phyloP scores from a whole-genome alignment of 2,113 vertebrate species.

The Pavo muticus region DNA sequence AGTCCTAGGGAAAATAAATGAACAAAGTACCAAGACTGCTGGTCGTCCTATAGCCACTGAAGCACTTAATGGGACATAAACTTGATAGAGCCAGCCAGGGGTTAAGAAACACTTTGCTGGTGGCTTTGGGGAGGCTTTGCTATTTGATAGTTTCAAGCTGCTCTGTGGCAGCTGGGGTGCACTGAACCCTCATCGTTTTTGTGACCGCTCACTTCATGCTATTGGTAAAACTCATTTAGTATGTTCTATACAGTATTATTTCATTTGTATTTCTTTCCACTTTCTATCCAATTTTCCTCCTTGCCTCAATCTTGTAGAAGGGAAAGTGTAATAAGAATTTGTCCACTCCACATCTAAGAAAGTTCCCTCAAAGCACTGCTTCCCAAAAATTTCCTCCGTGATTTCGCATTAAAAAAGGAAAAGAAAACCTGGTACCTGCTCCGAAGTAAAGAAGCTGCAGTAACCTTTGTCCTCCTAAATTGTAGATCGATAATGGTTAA shows the following conservation, averaged over 20 bases:
- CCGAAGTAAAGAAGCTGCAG: background rate
- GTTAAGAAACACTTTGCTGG: background rate
- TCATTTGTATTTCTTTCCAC: background rate
- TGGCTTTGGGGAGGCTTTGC: background rate
- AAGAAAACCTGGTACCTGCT: background rate
- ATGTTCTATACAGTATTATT: background rate
- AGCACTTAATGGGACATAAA: background rate
- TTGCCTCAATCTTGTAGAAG: background rate
- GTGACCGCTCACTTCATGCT: rapidly evolving
- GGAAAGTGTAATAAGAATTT: background rate
- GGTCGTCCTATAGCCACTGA: background rate
- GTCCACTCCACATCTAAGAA: background rate
- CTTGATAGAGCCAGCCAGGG: background rate
- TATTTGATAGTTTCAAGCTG: background rate
- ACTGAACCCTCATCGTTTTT: background rate
- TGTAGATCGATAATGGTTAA: background rate
- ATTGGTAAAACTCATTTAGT: background rate
- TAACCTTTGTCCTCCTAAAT: background rate
- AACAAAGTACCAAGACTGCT: rapidly evolving
- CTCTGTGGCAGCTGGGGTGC: background rate
- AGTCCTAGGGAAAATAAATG: background rate
- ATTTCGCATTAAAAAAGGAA: background rate
- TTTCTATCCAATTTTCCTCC: background rate
- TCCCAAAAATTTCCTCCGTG: background rate
- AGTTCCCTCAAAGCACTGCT: background rate